These are phyloP conservation scores for Agrochola lychnidis DNA, from an alignment of 2,888 invertebrate species.

Conservation along the genomic window DNA sequence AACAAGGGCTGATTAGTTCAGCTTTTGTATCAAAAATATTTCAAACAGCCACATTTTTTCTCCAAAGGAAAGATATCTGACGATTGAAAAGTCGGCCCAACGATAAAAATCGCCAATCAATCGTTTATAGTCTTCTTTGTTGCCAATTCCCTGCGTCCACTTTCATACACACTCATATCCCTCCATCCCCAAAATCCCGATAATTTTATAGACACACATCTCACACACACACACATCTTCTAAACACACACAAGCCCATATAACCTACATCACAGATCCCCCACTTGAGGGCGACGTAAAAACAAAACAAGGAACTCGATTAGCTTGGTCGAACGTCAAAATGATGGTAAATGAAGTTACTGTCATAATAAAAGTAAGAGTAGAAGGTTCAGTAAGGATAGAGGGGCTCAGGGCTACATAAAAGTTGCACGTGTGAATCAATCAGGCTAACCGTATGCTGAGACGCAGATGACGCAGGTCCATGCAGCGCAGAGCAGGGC, in stretches of 20 bases:
- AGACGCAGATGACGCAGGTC: no score
- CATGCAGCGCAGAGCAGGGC: no score
- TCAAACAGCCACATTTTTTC: no score
- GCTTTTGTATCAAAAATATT: no score
- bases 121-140: not conserved
- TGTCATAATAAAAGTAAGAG: not conserved
- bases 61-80: no score
- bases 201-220: conserved; percentile 31
- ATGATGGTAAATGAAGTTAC: conserved; percentile 40
- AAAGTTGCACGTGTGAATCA: no score
- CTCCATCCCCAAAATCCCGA: not conserved
- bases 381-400: conserved; percentile 14
- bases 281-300: conserved; percentile 39
- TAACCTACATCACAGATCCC: conserved; percentile 21
- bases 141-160: not conserved
- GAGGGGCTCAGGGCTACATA: no score
- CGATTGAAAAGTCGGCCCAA: no score
- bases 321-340: conserved; percentile 39
- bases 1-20: no score
- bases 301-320: conserved; percentile 49
- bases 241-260: not conserved
- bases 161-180: not conserved
- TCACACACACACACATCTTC: not conserved
- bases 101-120: not conserved
- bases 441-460: no score